Conservation (phyloP, 1,140 invertebrate species). For the Macrostomum lignano region DNA sequence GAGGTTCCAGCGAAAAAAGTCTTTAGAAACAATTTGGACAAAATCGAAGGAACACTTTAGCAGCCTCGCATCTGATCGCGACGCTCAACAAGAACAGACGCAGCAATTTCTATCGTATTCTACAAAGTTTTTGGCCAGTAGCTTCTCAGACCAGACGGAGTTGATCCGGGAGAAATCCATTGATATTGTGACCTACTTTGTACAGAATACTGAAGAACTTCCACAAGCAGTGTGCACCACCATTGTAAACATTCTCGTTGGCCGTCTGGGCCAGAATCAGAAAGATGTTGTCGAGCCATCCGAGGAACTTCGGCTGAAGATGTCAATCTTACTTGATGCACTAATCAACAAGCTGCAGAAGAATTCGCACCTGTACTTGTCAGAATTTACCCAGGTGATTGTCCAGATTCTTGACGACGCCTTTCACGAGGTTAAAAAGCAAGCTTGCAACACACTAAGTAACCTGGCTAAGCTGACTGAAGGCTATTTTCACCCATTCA, state of each 20-base stretch:
- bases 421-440: constrained; percentile 45
- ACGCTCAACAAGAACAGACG: too few relatives aligned
- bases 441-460: constrained; percentile 40
- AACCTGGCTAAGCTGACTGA: constrained; percentile 35
- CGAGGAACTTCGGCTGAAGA: constrained; percentile 49
- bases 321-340: constrained; percentile 35
- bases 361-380: too few relatives aligned
- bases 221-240: too few relatives aligned
- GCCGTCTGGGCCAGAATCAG: constrained; percentile 42
- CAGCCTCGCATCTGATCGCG: too few relatives aligned
- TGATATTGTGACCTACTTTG: constrained; percentile 11
- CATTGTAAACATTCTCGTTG: constrained; percentile 41
- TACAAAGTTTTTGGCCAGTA: not conserved
- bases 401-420: constrained; percentile 40
- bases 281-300: constrained; percentile 47
- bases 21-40: too few relatives aligned
- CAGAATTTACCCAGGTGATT: constrained; percentile 42
- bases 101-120: too few relatives aligned
- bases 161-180: constrained; percentile 21
- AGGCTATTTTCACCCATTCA: constrained; percentile 41
- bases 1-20: too few relatives aligned
- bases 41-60: too few relatives aligned
- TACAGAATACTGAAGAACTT: too few relatives aligned
- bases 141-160: constrained; percentile 17
- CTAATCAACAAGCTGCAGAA: constrained; percentile 40